These are phyloP conservation scores for Salarias fasciatus DNA, from an alignment of 2,797 vertebrate species.

Conservation along the genomic window DNA sequence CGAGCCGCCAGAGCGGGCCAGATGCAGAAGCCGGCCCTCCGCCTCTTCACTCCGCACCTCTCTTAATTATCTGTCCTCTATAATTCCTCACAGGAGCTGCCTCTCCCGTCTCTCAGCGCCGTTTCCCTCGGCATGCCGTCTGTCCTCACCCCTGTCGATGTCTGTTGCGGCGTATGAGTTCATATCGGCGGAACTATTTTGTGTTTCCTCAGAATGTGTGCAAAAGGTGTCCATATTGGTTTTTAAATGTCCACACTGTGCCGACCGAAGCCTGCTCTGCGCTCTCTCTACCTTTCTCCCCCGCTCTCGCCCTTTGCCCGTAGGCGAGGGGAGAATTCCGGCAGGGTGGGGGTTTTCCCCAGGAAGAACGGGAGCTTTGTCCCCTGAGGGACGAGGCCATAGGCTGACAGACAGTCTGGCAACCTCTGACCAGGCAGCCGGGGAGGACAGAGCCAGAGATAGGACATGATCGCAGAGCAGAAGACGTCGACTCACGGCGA, in stretches of 20 bases:
- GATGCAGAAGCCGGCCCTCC: slow-evolving; percentile 38
- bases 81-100: slow-evolving; percentile 25
- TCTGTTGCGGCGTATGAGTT: not conserved
- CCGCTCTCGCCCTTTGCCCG: slow-evolving; percentile 24
- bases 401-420: slow-evolving; percentile 79
- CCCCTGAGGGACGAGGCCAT: slow-evolving; percentile 74
- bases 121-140: slow-evolving; percentile 24
- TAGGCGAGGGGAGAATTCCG: slow-evolving; percentile 83
- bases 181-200: too few relatives aligned
- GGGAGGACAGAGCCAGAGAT: slow-evolving; percentile 25
- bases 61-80: slow-evolving; percentile 52
- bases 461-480: slow-evolving; percentile 48
- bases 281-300: slow-evolving; percentile 27
- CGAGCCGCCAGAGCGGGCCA: slow-evolving; percentile 20
- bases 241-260: slow-evolving; percentile 26
- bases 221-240: not conserved
- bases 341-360: slow-evolving; percentile 83
- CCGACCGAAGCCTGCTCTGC: slow-evolving; percentile 34
- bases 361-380: slow-evolving; percentile 87
- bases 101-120: slow-evolving; percentile 44
- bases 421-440: slow-evolving; percentile 67
- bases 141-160: slow-evolving; percentile 18
- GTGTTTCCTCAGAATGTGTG: too few relatives aligned
- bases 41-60: slow-evolving; percentile 68
- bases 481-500: slow-evolving; percentile 46